These are phyloP conservation scores for Choristoneura rosaceana DNA, from an alignment of 2,888 invertebrate species.

Conservation along the genomic window DNA sequence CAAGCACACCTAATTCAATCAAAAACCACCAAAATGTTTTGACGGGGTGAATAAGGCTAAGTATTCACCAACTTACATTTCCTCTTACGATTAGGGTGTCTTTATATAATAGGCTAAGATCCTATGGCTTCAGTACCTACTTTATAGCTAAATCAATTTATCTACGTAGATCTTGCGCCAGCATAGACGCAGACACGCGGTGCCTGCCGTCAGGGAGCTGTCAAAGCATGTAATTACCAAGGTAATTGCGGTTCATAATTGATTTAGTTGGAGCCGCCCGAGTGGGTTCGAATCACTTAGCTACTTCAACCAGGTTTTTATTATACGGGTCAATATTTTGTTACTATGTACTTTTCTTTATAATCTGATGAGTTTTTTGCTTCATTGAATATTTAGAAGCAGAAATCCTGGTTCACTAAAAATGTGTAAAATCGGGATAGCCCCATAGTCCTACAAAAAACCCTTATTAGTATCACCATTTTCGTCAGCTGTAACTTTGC, in stretches of 20 bases:
- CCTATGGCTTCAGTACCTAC: not conserved
- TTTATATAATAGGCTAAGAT: not conserved
- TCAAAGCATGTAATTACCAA: slow-evolving; percentile 64
- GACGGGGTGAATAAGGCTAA: too few relatives aligned
- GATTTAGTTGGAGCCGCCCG: slow-evolving; percentile 55
- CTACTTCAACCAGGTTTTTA: not conserved
- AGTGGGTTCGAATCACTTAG: slow-evolving; percentile 51
- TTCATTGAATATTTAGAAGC: not conserved
- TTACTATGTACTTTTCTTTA: not conserved
- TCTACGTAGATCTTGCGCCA: slow-evolving; percentile 53
- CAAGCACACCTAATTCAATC: not conserved
- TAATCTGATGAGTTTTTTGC: not conserved
- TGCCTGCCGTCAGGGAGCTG: slow-evolving; percentile 55
- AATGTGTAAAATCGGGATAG: not conserved
- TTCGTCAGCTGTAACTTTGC: too few relatives aligned
- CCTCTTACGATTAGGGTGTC: not conserved
- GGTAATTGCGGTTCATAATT: slow-evolving; percentile 62
- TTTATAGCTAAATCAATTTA: slow-evolving; percentile 52
- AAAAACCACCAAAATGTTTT: not conserved
- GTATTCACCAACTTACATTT: too few relatives aligned
- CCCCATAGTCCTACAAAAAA: too few relatives aligned
- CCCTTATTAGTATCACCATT: too few relatives aligned
- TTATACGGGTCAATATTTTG: not conserved
- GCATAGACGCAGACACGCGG: slow-evolving; percentile 50
- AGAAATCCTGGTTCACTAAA: not conserved